A percentile compares a stretch with the other conserved stretches of the same genome.
phyloP scores from a whole-genome alignment of 37 sponge, comb jelly and placozoan species.

The Halisarca cf. caerulea region DNA sequence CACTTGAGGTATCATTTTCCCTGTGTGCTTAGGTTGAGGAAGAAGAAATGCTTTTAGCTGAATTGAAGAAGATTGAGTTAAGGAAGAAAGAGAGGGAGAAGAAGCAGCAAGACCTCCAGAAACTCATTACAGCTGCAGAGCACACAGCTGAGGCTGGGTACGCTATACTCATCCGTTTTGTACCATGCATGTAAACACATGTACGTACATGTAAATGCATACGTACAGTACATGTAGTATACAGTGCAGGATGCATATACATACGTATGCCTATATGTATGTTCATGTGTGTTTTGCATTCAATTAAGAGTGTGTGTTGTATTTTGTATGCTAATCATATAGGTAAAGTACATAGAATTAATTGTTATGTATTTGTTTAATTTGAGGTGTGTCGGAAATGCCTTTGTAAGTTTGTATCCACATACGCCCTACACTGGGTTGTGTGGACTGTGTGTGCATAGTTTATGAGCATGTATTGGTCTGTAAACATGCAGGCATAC shows the following conservation, averaged over 20 bases:
- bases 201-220: not conserved
- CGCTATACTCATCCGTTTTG: not conserved
- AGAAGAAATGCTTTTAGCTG: constrained; percentile 85
- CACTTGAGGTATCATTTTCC: not conserved
- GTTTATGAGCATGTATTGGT: too few relatives aligned
- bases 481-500: too few relatives aligned
- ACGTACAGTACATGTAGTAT: not conserved
- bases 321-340: too few relatives aligned
- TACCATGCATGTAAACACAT: not conserved
- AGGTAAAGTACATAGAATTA: too few relatives aligned
- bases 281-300: not conserved
- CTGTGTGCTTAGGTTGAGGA: constrained; percentile 74
- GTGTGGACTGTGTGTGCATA: too few relatives aligned
- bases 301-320: too few relatives aligned
- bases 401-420: too few relatives aligned
- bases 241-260: too few relatives aligned
- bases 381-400: too few relatives aligned
- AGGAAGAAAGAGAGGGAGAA: constrained; percentile 91
- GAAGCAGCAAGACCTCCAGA: constrained; percentile 88
- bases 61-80: constrained; percentile 91
- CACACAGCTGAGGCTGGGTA: constrained; percentile 45
- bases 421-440: too few relatives aligned
- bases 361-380: too few relatives aligned
- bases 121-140: constrained; percentile 87
- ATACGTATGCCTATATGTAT: not conserved